phyloP scores from a whole-genome alignment of 1,140 invertebrate species.

The Hyles vespertilio region DNA sequence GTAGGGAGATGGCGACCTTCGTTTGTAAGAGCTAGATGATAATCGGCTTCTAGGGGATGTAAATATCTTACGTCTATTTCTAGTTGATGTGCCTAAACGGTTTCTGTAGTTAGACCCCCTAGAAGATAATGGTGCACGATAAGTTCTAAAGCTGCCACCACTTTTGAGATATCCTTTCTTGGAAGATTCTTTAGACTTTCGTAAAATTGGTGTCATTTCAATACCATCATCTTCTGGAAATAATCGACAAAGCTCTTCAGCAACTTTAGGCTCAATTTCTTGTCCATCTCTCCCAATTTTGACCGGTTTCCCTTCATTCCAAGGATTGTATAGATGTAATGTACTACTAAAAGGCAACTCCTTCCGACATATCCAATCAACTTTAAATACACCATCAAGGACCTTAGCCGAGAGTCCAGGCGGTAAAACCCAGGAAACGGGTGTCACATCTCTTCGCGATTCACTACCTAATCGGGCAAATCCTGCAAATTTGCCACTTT shows the following conservation, averaged over 20 bases:
- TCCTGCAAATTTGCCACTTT: conserved; percentile 95
- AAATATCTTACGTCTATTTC: conserved; percentile 75
- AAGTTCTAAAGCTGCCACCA: conserved; percentile 74
- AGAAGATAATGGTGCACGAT: conserved; percentile 57
- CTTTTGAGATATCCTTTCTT: conserved; percentile 78
- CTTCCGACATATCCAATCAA: conserved; percentile 97
- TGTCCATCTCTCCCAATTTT: conserved; percentile 99
- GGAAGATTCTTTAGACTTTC: conserved; percentile 91
- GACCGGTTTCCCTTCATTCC: conserved; percentile 99
- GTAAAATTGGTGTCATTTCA: conserved; percentile 92
- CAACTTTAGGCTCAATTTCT: conserved; percentile 97
- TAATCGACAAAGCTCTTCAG: conserved; percentile 94
- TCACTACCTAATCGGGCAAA: conserved; percentile 93
- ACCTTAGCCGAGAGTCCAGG: conserved; percentile 94
- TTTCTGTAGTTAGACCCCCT: conserved; percentile 62
- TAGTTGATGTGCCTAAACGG: conserved; percentile 53
- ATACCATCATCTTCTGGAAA: conserved; percentile 96
- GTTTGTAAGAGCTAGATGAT: conserved; percentile 71
- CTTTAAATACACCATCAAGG: conserved; percentile 95
- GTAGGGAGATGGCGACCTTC: conserved; percentile 77
- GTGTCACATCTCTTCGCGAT: conserved; percentile 90
- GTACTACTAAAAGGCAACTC: conserved; percentile 95
- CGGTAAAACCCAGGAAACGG: conserved; percentile 97
- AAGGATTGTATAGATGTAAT: conserved; percentile 95
- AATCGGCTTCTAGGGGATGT: conserved; percentile 67